A percentile compares a stretch with the other conserved stretches of the same genome.
Conservation (phyloP, 2,113 vertebrate genomes). For the Clupea harengus region DNA sequence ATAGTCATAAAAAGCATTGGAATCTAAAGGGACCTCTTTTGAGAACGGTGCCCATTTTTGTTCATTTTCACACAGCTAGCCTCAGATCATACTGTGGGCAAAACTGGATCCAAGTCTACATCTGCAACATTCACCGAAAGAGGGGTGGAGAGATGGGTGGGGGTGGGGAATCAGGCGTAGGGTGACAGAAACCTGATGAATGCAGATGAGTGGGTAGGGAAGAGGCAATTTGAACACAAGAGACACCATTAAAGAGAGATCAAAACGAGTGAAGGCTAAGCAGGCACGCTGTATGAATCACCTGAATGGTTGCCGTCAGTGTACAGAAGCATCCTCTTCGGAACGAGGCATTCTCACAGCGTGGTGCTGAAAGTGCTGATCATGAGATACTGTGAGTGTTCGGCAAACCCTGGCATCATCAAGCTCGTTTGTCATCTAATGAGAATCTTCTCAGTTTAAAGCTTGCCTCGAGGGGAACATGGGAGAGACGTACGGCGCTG, state of each 20-base stretch:
- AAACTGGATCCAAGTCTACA: background rate
- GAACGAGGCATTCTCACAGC: background rate
- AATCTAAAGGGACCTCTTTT: background rate
- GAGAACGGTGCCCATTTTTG: background rate
- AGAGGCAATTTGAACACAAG: background rate
- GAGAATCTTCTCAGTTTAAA: background rate
- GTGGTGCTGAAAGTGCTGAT: background rate
- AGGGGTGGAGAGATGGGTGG: background rate
- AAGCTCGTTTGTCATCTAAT: background rate
- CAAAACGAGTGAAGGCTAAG: background rate
- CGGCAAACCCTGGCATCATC: background rate
- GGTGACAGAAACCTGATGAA: background rate
- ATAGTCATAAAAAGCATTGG: background rate
- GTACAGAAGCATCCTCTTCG: background rate
- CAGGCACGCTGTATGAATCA: background rate
- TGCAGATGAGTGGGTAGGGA: background rate
- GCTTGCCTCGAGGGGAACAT: background rate
- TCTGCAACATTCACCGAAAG: background rate
- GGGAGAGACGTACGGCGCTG: background rate
- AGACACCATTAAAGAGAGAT: background rate
- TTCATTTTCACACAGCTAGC: background rate
- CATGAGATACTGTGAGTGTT: background rate
- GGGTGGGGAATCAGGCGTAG: background rate
- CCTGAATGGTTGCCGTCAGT: background rate
- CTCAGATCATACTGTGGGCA: background rate